Percentiles rank a stretch among this genome's conserved stretches.
These are phyloP conservation scores for Palythoa grandis DNA, from an alignment of 92 coral and sea anemone species.

Conservation along the genomic window DNA sequence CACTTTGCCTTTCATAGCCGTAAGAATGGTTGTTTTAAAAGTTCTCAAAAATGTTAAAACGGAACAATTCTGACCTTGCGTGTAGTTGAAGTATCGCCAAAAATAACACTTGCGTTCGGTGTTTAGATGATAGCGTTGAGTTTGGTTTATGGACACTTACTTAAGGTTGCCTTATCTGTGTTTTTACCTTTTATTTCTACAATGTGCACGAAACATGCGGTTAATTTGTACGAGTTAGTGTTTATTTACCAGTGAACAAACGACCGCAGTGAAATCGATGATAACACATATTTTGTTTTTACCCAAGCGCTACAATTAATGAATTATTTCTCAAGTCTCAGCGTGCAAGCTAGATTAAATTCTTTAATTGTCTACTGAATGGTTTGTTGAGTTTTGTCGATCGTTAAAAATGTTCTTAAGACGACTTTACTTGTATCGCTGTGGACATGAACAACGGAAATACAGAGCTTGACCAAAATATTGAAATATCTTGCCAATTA, in stretches of 20 bases:
- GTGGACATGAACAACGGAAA: not conserved
- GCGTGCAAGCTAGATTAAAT: too few relatives aligned
- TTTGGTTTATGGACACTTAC: not conserved
- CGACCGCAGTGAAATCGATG: not conserved
- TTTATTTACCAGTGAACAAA: not conserved
- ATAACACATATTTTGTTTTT: not conserved
- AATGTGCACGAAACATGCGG: not conserved
- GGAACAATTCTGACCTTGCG: not conserved
- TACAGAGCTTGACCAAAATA: slow-evolving; percentile 2
- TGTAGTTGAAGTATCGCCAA: not conserved
- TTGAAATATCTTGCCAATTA: not conserved
- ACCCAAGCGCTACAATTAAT: not conserved
- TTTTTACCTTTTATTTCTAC: not conserved
- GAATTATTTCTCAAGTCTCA: too few relatives aligned
- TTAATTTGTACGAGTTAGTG: not conserved
- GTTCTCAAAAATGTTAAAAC: not conserved
- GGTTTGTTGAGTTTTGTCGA: too few relatives aligned
- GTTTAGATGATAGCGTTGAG: not conserved
- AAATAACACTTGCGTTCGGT: not conserved
- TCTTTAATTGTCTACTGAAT: too few relatives aligned
- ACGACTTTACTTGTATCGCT: not conserved
- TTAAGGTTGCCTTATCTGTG: not conserved
- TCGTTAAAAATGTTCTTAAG: too few relatives aligned
- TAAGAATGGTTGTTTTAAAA: not conserved
- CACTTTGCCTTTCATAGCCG: too few relatives aligned